Evolutionary conservation across 2,797 vertebrate species (phyloP).

Genomic region (Arnoldichthys spilopterus): DNA sequence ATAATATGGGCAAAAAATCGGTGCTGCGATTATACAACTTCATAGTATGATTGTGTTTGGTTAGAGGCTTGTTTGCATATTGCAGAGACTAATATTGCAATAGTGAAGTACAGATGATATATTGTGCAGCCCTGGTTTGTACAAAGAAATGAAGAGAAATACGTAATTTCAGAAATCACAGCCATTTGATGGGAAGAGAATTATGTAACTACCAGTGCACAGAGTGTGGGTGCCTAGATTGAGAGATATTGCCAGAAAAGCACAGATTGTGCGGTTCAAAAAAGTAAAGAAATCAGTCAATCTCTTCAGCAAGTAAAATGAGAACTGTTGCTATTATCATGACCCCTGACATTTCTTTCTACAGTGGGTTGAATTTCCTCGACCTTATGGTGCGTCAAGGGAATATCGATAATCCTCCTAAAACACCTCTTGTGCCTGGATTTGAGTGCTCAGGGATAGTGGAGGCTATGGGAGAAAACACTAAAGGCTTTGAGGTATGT

Average conservation of each 20-base stretch:
- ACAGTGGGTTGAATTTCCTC: constrained; percentile 96
- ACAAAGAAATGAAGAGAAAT: background rate
- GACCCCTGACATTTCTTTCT: constrained; percentile 45
- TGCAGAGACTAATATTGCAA: no score
- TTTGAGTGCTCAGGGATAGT: constrained; percentile 98
- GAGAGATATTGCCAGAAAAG: background rate
- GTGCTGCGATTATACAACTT: no score
- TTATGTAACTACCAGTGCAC: background rate
- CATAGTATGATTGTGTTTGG: no score
- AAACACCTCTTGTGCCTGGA: constrained; percentile 93
- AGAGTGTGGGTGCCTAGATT: background rate
- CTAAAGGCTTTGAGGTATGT: constrained; percentile 93
- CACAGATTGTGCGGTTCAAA: background rate
- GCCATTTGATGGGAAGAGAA: background rate
- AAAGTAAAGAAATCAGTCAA: background rate
- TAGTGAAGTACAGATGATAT: no score
- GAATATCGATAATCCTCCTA: constrained; percentile 96
- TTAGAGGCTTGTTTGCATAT: no score
- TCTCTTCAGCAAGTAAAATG: background rate
- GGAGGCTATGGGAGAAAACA: constrained; percentile 90
- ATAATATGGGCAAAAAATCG: no score
- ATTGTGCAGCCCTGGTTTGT: no score
- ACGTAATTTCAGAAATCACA: background rate
- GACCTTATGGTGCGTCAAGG: constrained; percentile 99
- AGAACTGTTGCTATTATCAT: background rate